These are phyloP conservation scores for Barnardius zonarius DNA, from an alignment of 2,113 vertebrate species.

Conservation along the genomic window DNA sequence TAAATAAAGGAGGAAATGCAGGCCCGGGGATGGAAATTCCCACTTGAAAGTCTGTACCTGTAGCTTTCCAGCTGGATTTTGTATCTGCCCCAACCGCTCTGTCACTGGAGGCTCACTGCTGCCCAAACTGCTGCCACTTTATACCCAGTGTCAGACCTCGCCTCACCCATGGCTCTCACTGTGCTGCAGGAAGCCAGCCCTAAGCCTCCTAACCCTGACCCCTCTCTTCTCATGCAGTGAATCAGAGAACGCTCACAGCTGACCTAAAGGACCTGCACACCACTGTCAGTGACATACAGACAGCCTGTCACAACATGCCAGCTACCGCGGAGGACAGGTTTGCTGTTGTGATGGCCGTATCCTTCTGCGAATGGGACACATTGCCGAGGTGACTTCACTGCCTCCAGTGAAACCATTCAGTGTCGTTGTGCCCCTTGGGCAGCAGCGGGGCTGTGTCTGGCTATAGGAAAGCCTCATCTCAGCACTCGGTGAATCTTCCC, in stretches of 20 bases:
- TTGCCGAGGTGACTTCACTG: accelerated
- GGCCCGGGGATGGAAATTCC: not conserved
- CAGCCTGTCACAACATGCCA: constrained; percentile 85
- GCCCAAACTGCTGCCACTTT: not conserved
- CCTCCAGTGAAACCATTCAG: accelerated
- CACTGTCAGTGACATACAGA: constrained; percentile 90
- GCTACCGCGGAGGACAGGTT: constrained; percentile 89
- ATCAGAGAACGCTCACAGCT: constrained; percentile 86
- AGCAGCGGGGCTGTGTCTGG: not conserved
- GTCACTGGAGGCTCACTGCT: not conserved
- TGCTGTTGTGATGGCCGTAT: constrained; percentile 89
- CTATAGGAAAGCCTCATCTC: not conserved
- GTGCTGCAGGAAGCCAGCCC: not conserved
- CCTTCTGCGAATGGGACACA: constrained; percentile 20
- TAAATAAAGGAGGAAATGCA: not conserved
- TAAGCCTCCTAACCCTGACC: accelerated
- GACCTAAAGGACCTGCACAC: constrained; percentile 91
- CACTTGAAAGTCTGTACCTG: not conserved
- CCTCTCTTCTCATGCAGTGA: constrained; percentile 73
- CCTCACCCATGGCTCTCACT: not conserved
- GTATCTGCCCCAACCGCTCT: not conserved
- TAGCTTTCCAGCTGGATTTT: not conserved
- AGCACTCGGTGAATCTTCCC: not conserved
- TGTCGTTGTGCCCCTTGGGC: not conserved
- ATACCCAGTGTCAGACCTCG: not conserved